Evolutionary conservation across 2,888 invertebrate genomes (phyloP).

Genomic region (Sarcophaga caerulescens): DNA sequence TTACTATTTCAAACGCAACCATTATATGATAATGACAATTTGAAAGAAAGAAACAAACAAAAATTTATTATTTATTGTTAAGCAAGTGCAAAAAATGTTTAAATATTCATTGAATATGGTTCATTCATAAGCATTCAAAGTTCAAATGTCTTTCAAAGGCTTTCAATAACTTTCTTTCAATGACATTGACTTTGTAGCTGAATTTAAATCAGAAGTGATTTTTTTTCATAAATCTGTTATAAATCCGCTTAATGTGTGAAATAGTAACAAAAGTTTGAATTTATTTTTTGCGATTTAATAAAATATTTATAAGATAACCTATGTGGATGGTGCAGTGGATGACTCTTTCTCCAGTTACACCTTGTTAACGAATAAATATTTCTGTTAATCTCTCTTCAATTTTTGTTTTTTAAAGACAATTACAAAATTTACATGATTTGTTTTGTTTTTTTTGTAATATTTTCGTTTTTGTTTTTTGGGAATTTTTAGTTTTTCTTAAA

Average conservation of each 20-base stretch:
- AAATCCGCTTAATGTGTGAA: conserved; percentile 12
- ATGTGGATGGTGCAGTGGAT: too few species aligned
- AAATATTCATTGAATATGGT: conserved; percentile 33
- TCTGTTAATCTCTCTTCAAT: not conserved
- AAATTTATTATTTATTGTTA: not conserved
- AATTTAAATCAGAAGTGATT: not conserved
- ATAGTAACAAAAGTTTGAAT: conserved; percentile 18
- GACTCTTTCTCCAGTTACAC: conserved; percentile 12
- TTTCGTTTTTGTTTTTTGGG: conserved; percentile 2
- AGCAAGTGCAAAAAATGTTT: not conserved
- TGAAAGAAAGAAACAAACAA: too few species aligned
- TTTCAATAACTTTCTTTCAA: conserved; percentile 23
- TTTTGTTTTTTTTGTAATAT: conserved; percentile 24
- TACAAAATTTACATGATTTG: conserved; percentile 47
- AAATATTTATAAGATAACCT: conserved; percentile 20
- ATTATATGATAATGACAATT: too few species aligned
- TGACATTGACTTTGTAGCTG: conserved; percentile 65
- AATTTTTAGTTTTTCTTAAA: not conserved
- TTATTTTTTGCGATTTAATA: not conserved
- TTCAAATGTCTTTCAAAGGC: not conserved
- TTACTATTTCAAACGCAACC: too few species aligned
- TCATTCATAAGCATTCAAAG: conserved; percentile 11
- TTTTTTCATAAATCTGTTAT: not conserved
- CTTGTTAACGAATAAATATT: conserved; percentile 38
- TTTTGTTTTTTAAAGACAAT: conserved; percentile 44